These are phyloP conservation scores for Vidua macroura DNA, from an alignment of 2,113 vertebrate species.

Conservation along the genomic window DNA sequence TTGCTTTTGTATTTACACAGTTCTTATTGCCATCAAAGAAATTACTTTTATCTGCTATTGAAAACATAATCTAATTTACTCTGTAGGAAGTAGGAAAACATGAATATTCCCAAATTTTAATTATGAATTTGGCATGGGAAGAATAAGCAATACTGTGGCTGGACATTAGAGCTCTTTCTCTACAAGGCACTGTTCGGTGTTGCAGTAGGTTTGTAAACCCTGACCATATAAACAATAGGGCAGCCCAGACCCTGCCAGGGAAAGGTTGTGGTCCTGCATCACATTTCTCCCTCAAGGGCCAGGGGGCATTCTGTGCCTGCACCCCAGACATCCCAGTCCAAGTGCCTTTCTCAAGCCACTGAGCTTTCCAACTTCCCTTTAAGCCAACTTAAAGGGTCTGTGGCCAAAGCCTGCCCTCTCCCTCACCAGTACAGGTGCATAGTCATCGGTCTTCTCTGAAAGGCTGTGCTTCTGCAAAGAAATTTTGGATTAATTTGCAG, in stretches of 20 bases:
- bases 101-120: not conserved
- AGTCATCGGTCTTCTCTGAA: rapidly evolving
- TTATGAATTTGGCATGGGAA: not conserved
- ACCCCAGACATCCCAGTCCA: not conserved
- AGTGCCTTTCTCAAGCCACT: not conserved
- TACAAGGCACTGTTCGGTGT: not conserved
- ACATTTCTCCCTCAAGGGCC: rapidly evolving
- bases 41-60: not conserved
- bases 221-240: not conserved
- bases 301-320: not conserved
- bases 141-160: not conserved
- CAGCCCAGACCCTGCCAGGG: not conserved
- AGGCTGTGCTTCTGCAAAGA: not conserved
- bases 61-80: not conserved
- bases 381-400: rapidly evolving
- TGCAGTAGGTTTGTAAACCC: not conserved
- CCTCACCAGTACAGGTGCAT: rapidly evolving
- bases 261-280: not conserved
- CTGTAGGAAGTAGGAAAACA: not conserved
- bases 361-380: not conserved
- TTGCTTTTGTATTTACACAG: not conserved
- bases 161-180: not conserved
- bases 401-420: not conserved
- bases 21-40: not conserved
- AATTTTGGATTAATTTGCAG: not conserved